A percentile compares a stretch with the other conserved stretches of the same genome.
Conservation (phyloP, 2,888 invertebrate genomes). For the Scelioninae gen. 1 region DNA sequence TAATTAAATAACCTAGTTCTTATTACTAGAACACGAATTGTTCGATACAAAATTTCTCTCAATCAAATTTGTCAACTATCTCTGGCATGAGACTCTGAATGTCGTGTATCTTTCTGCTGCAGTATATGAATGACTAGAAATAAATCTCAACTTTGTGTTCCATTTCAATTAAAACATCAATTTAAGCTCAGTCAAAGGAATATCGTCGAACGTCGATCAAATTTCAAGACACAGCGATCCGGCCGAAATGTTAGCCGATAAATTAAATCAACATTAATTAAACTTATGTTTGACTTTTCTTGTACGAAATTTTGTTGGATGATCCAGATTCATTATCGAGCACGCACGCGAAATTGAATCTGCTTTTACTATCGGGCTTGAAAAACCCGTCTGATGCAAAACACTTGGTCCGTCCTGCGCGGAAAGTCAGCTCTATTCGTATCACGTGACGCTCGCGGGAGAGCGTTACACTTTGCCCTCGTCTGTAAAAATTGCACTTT, state of each 20-base stretch:
- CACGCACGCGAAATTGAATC: not conserved
- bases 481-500: slow-evolving; percentile 22
- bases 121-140: not conserved
- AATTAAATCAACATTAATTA: not conserved
- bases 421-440: slow-evolving; percentile 12
- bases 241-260: not conserved
- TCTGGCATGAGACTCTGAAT: not conserved
- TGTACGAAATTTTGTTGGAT: not conserved
- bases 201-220: not conserved
- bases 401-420: slow-evolving; percentile 1
- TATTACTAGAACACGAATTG: no score
- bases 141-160: slow-evolving; percentile 28
- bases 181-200: slow-evolving; percentile 8
- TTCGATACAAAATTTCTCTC: not conserved
- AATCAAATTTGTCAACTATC: not conserved
- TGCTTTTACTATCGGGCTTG: not conserved
- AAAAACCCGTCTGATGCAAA: slow-evolving; percentile 22
- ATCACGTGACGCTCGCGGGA: slow-evolving; percentile 23
- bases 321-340: slow-evolving; percentile 13
- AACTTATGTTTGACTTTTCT: not conserved
- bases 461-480: slow-evolving; percentile 23
- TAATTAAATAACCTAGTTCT: no score
- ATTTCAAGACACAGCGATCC: not conserved
- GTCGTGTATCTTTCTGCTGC: not conserved
- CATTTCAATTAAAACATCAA: not conserved